Percentiles rank a stretch among this genome's conserved stretches.
Evolutionary conservation across 2,113 vertebrate species (phyloP).

Genomic region (Apodemus sylvaticus): DNA sequence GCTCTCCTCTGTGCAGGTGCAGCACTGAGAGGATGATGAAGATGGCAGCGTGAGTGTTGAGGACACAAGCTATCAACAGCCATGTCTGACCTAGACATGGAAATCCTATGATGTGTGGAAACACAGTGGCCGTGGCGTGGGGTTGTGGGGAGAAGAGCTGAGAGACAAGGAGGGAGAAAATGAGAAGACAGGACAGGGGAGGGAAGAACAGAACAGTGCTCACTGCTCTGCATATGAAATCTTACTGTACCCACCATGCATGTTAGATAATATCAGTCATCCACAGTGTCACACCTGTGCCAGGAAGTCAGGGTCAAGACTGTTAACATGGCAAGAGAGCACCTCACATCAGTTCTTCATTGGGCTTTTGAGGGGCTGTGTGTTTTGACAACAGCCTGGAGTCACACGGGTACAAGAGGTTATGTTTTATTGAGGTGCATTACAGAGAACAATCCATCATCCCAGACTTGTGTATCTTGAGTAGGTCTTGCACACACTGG

Average conservation of each 20-base stretch:
- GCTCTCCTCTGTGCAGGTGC: background rate
- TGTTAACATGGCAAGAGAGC: background rate
- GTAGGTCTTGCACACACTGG: background rate
- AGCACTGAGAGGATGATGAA: background rate
- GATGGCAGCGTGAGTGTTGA: background rate
- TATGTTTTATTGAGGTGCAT: slow-evolving; percentile 8
- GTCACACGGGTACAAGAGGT: background rate
- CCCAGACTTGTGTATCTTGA: no score
- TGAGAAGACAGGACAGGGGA: background rate
- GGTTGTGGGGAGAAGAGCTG: background rate
- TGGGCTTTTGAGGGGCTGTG: background rate
- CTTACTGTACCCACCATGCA: background rate
- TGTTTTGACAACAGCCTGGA: background rate
- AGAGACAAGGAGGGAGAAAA: background rate
- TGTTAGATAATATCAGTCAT: background rate
- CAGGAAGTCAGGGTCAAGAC: background rate
- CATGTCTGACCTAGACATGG: background rate
- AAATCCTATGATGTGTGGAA: background rate
- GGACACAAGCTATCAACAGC: background rate
- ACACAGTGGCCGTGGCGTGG: background rate
- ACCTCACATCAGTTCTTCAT: background rate
- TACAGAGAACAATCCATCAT: background rate
- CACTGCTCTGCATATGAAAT: background rate
- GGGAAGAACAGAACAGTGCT: background rate
- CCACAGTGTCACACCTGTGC: background rate